These are phyloP conservation scores for Vireo griseus DNA, from an alignment of 2,797 vertebrate genomes.

Conservation along the genomic window DNA sequence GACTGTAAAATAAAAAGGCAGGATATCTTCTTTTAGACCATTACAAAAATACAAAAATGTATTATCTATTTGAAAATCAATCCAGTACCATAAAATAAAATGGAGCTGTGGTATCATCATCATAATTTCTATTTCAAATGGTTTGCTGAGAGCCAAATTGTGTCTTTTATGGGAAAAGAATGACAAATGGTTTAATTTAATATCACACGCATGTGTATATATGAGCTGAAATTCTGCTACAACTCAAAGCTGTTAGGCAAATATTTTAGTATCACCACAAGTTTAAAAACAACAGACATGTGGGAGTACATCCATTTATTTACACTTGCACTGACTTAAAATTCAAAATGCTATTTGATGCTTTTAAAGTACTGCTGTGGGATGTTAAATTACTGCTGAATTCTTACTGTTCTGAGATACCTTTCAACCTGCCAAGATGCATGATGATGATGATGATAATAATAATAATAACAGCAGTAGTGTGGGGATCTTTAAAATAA, in stretches of 20 bases:
- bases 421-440: constrained; percentile 64
- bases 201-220: constrained; percentile 46
- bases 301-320: constrained; percentile 48
- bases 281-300: constrained; percentile 42
- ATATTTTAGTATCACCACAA: constrained; percentile 44
- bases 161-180: constrained; percentile 65
- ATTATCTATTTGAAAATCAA: constrained; percentile 75
- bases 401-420: constrained; percentile 52
- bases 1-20: constrained; percentile 69
- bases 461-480: constrained; percentile 15
- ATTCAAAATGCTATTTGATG: constrained; percentile 48
- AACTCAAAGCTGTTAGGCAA: constrained; percentile 57
- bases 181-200: constrained; percentile 73
- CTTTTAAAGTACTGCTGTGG: constrained; percentile 30
- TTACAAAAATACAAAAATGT: constrained; percentile 67
- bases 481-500: constrained; percentile 45
- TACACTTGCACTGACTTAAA: constrained; percentile 37
- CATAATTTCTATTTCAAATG: constrained; percentile 72
- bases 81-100: constrained; percentile 74
- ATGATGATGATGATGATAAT: constrained; percentile 27
- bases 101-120: constrained; percentile 66
- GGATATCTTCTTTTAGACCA: constrained; percentile 67
- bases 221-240: constrained; percentile 54
- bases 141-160: constrained; percentile 67
- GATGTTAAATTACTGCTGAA: constrained; percentile 58